Evolutionary conservation across 2,797 vertebrate genomes (phyloP), one percentile per base, ranked within the genome.

Genomic region (Muscicapa striata): DNA sequence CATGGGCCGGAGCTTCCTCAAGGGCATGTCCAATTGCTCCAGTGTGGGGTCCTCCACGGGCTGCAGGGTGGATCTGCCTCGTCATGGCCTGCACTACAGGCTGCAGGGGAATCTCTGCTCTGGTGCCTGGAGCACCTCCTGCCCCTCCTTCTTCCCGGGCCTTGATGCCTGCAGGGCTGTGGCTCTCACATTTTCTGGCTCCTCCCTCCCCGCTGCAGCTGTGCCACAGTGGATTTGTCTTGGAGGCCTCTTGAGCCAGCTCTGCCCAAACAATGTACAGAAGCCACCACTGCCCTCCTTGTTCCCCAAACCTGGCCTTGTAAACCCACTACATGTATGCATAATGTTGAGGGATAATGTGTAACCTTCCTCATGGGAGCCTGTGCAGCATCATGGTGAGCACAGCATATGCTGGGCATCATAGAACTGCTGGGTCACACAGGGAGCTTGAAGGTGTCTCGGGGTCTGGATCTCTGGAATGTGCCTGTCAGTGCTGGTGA

Each of bases 61-160:
- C 70, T 57, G 32, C 55, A 40, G 40, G 29, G 29, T 69, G 34
- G 40, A 34, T 34, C 63, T 69, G 30, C 30, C 34, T 62, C 40
- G 46, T 17, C 40, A 26, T 21, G 24, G 40, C 30, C 48, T 54
- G 29, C 36, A 55, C 30, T 46, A 32, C 0, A 0, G 32, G 22
- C 49, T 40, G 49, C 85, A 24, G 41, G 49, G 11, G 20, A 58
- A 36, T 45, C 49, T 49, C 72, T 41, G 46, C n/a, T 64, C 29
- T 1, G 5, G 32, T 1, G 2, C 26, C 46, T 9, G 10, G 23
- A 61, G 57, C 13, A 11, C 11, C 27, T 66, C 43, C 16, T n/a
- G 15, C 7, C 1, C 5, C 18, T 62, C 38, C 29, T 54, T 36
- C 34, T 48, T 23, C 21, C 6, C 68, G 4, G 51, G 29, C 41